Evolutionary conservation across 2,113 vertebrate species (phyloP).

Genomic region (Rhinoderma darwinii): DNA sequence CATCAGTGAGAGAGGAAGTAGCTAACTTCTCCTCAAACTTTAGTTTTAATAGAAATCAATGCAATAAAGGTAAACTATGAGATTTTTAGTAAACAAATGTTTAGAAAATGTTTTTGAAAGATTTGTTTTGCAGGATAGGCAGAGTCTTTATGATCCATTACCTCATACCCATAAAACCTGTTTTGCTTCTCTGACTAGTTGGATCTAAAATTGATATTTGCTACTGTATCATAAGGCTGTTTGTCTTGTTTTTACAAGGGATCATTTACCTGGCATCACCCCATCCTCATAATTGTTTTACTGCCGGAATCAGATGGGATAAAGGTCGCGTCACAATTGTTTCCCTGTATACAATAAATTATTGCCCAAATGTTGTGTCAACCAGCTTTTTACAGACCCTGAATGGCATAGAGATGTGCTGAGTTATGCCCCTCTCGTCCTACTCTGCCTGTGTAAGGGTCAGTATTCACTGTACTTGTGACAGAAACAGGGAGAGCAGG

Average conservation of each 20-base stretch:
- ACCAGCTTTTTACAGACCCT: no score
- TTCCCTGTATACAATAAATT: neutral
- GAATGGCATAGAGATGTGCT: neutral
- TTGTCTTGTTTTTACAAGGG: neutral
- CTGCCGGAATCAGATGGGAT: neutral
- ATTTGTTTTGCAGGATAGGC: neutral
- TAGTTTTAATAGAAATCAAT: no score
- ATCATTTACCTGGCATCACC: neutral
- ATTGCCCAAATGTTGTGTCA: neutral
- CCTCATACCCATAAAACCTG: neutral
- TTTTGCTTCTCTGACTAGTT: neutral
- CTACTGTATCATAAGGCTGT: neutral
- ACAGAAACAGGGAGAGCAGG: no score
- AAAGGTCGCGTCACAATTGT: neutral
- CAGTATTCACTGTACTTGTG: no score
- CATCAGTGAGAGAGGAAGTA: no score
- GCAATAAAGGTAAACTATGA: neutral
- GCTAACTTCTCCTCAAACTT: no score
- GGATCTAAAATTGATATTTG: neutral
- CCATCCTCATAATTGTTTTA: neutral
- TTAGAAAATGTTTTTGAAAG: no score
- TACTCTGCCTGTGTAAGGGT: no score
- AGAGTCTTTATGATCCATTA: neutral
- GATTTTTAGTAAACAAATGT: neutral
- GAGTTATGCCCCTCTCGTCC: no score